A percentile compares a stretch with the other conserved stretches of the same genome.
Evolutionary conservation across 2,113 vertebrate genomes (phyloP).

Genomic region (Desmodus rotundus): DNA sequence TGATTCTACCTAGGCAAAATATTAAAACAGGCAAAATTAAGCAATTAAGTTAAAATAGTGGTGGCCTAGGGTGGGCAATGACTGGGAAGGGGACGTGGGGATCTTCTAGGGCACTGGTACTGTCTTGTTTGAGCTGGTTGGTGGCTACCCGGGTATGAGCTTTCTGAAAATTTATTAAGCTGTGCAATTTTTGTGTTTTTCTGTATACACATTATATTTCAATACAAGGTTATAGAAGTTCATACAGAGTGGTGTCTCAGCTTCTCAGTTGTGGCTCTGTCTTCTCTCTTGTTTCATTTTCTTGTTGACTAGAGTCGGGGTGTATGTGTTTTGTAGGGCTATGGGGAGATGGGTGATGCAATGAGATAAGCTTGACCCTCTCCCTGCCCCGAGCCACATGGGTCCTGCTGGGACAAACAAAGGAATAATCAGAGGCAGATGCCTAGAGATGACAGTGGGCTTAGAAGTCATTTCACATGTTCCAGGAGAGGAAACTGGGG

Average conservation of each 20-base stretch:
- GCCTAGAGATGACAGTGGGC: background rate
- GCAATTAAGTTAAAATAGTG: background rate
- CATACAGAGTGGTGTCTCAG: background rate
- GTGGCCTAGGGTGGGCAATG: background rate
- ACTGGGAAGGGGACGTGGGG: no score
- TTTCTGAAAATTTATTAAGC: background rate
- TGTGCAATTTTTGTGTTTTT: background rate
- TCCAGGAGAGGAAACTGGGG: background rate
- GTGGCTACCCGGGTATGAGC: background rate
- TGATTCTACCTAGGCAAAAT: background rate
- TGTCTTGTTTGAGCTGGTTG: background rate
- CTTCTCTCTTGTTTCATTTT: background rate
- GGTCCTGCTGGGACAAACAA: background rate
- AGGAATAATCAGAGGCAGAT: background rate
- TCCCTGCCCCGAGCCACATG: background rate
- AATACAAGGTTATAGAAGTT: background rate
- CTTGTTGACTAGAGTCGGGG: background rate
- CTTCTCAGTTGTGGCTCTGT: background rate
- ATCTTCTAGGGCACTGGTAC: background rate
- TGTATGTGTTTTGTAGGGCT: background rate
- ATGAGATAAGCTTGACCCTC: background rate
- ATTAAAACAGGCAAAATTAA: background rate
- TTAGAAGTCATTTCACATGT: background rate
- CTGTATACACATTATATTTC: background rate
- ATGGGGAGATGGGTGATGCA: background rate